Percentiles rank a stretch among this genome's conserved stretches.
These are phyloP conservation scores for Drosophila tsacasi DNA, from an alignment of 1,140 invertebrate genomes.

Conservation along the genomic window DNA sequence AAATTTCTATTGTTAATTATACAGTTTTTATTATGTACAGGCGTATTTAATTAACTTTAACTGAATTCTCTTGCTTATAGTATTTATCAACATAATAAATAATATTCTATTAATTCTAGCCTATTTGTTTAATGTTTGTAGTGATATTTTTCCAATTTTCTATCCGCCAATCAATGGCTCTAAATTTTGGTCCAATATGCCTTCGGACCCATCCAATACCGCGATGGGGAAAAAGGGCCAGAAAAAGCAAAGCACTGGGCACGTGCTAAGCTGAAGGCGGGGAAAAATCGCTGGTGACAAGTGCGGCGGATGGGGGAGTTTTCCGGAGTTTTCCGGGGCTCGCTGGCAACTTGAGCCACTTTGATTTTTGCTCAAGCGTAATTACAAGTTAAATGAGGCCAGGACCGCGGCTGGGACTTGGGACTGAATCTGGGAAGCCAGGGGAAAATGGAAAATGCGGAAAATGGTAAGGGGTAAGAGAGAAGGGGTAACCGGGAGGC, in stretches of 20 bases:
- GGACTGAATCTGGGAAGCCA: constrained; percentile 21
- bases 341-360: constrained; percentile 80
- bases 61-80: not conserved
- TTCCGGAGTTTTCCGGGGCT: constrained; percentile 17
- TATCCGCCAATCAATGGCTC: constrained; percentile 19
- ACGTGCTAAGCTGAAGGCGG: constrained; percentile 37
- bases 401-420: constrained; percentile 60
- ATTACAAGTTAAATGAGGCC: constrained; percentile 84
- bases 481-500: constrained; percentile 5
- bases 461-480: constrained; percentile 22
- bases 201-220: constrained; percentile 10
- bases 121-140: not conserved
- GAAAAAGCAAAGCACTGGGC: constrained; percentile 24
- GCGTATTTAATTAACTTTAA: not conserved
- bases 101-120: not conserved
- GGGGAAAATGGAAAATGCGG: constrained; percentile 34
- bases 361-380: constrained; percentile 84
- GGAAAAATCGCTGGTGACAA: constrained; percentile 25
- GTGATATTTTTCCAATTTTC: not conserved
- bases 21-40: too few relatives aligned
- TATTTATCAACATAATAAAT: not conserved
- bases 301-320: constrained; percentile 14
- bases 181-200: constrained; percentile 30
- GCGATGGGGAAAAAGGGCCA: constrained; percentile 17
- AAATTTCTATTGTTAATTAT: too few relatives aligned